These are phyloP conservation scores for Plagiodera versicolora DNA, from an alignment of 2,888 invertebrate species.

Conservation along the genomic window DNA sequence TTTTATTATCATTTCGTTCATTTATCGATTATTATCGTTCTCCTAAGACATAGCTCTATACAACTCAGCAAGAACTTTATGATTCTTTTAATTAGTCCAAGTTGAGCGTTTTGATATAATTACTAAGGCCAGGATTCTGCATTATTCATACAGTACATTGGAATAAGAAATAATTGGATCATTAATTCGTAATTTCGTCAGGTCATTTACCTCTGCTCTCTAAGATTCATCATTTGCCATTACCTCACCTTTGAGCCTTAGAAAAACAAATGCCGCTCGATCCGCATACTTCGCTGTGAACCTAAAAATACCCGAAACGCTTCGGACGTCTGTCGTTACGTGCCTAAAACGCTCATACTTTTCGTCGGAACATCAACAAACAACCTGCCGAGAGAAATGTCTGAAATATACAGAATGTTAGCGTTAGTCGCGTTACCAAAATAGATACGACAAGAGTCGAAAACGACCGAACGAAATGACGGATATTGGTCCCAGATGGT, in stretches of 20 bases:
- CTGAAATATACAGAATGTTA: background rate
- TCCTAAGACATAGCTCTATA: too few relatives aligned
- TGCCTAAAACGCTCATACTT: background rate
- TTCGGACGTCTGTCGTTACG: slow-evolving; percentile 6
- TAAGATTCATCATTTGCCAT: background rate
- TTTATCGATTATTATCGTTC: too few relatives aligned
- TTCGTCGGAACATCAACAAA: slow-evolving; percentile 1
- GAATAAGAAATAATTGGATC: too few relatives aligned
- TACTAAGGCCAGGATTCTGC: too few relatives aligned
- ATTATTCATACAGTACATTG: too few relatives aligned
- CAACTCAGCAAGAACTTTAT: too few relatives aligned
- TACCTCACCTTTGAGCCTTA: background rate
- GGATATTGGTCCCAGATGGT: slow-evolving; percentile 2
- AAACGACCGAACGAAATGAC: background rate
- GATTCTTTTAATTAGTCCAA: too few relatives aligned
- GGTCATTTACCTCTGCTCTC: background rate
- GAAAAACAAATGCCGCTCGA: slow-evolving; percentile 4
- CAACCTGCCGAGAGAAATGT: slow-evolving; percentile 2
- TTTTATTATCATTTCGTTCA: too few relatives aligned
- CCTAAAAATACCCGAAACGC: slow-evolving; percentile 9
- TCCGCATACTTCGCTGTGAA: background rate
- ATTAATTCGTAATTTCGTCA: background rate
- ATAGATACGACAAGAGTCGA: background rate
- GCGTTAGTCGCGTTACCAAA: background rate
- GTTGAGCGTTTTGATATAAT: too few relatives aligned